Evolutionary conservation across 2,888 invertebrate species (phyloP).

Genomic region (Subacronicta megacephala): DNA sequence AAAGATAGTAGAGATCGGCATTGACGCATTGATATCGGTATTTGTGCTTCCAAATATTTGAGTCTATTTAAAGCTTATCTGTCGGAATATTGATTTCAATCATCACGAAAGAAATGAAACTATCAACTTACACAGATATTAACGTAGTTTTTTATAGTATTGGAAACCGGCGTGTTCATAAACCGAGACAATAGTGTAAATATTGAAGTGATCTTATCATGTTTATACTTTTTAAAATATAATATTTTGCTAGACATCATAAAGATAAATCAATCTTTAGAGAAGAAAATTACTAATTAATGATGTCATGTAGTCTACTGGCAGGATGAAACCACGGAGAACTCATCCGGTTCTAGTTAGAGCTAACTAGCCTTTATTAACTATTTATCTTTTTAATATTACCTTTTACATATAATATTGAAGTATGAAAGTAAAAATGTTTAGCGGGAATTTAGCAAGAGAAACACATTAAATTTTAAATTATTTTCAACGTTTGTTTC

Average conservation of each 20-base stretch:
- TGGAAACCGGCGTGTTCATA: slow-evolving; percentile 2
- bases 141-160: background rate
- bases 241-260: slow-evolving; percentile 17
- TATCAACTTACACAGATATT: background rate
- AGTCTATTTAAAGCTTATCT: background rate
- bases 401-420: too few relatives aligned
- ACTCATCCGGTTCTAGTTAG: background rate
- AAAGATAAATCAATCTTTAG: slow-evolving; percentile 16
- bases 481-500: too few relatives aligned
- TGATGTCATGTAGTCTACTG: background rate
- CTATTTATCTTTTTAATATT: too few relatives aligned
- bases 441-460: too few relatives aligned
- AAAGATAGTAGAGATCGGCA: background rate
- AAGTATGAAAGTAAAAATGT: too few relatives aligned
- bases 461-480: too few relatives aligned
- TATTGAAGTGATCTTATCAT: slow-evolving; percentile 19
- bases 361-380: too few relatives aligned
- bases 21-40: background rate
- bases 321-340: background rate
- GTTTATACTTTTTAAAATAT: background rate
- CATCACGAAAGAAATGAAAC: background rate
- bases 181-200: slow-evolving; percentile 8
- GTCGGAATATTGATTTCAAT: background rate
- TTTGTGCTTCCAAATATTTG: background rate
- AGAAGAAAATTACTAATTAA: background rate